A percentile compares a stretch with the other conserved stretches of the same genome.
Conservation (phyloP, 2,113 vertebrate genomes). For the Plecotus auritus region DNA sequence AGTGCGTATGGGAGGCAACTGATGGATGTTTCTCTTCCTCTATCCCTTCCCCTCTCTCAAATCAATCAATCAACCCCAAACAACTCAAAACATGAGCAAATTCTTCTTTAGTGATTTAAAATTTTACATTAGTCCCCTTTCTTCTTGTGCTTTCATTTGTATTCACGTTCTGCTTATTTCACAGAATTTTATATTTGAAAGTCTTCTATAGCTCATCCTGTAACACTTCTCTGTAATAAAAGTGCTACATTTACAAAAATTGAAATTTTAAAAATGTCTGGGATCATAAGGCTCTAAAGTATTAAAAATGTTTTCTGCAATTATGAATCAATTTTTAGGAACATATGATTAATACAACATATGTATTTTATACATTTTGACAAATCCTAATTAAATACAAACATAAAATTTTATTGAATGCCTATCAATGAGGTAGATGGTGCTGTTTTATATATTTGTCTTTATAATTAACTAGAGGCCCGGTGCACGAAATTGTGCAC, state of each 20-base stretch:
- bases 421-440: neutral
- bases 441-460: neutral
- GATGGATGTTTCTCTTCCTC: too few relatives aligned
- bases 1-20: too few relatives aligned
- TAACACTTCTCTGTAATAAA: neutral
- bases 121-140: neutral
- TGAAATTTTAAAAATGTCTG: neutral
- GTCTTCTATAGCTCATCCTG: neutral
- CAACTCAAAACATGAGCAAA: neutral
- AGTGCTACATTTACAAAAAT: neutral
- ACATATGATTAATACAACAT: neutral
- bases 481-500: too few relatives aligned
- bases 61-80: neutral
- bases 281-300: neutral
- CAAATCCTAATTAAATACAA: neutral
- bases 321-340: neutral
- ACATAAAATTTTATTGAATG: neutral
- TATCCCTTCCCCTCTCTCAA: too few relatives aligned
- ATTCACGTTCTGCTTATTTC: neutral
- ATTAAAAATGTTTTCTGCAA: neutral
- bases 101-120: neutral
- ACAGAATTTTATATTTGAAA: neutral
- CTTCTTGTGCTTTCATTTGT: neutral
- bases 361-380: neutral
- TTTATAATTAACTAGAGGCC: neutral